Evolutionary conservation across 2,113 vertebrate genomes (phyloP).

Genomic region (Ranitomeya variabilis): DNA sequence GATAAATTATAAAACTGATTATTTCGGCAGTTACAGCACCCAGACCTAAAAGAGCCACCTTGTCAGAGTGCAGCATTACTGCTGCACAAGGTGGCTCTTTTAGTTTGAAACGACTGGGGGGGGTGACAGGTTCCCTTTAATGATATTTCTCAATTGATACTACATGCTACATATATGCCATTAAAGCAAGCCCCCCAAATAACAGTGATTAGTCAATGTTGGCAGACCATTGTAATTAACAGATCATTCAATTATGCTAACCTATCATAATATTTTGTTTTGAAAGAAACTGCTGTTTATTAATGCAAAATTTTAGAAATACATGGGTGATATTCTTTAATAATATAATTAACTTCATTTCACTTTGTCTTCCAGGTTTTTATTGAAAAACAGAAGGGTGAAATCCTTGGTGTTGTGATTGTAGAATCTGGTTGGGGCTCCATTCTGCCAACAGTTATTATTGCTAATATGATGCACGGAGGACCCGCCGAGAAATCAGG

Average conservation of each 20-base stretch:
- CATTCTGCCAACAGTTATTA: conserved; percentile 96
- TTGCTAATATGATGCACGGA: conserved; percentile 98
- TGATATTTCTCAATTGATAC: too few relatives aligned
- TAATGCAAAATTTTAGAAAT: too few relatives aligned
- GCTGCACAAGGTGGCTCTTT: too few relatives aligned
- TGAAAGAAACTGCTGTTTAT: background rate
- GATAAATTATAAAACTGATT: too few relatives aligned
- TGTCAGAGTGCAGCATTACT: too few relatives aligned
- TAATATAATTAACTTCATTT: background rate
- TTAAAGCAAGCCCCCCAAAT: too few relatives aligned
- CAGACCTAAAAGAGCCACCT: too few relatives aligned
- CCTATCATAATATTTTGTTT: background rate
- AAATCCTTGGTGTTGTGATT: conserved; percentile 94
- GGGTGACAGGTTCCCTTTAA: too few relatives aligned
- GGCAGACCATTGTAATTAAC: background rate
- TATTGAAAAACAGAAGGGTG: conserved; percentile 95
- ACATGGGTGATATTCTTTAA: background rate
- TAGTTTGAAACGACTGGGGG: too few relatives aligned
- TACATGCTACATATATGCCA: too few relatives aligned
- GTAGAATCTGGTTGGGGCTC: conserved; percentile 99
- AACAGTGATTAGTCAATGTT: background rate
- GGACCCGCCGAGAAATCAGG: conserved; percentile 94
- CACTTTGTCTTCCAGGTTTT: conserved; percentile 76
- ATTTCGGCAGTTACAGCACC: too few relatives aligned
- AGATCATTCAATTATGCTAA: background rate